Evolutionary conservation across 2,797 vertebrate species (phyloP).

Genomic region (Morus bassanus): DNA sequence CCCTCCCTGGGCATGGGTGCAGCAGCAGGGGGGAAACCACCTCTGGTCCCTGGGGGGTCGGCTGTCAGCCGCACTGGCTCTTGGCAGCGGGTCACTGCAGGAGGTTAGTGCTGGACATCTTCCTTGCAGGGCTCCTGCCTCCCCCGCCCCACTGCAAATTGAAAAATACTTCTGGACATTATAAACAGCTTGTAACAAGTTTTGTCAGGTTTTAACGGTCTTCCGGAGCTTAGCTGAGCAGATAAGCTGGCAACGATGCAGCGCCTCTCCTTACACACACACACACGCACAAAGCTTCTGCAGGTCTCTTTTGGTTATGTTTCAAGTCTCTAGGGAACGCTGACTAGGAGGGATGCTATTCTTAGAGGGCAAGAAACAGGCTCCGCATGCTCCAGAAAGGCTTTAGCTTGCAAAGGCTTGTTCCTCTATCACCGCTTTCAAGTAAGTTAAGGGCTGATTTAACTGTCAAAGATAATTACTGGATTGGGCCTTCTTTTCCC

Average conservation of each 20-base stretch:
- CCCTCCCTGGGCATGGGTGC: accelerated
- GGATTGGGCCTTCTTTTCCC: neutral
- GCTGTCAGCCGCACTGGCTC: neutral
- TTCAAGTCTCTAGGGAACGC: slow-evolving; percentile 8
- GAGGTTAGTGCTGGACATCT: neutral
- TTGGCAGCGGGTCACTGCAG: neutral
- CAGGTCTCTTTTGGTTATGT: neutral
- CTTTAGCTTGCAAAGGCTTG: slow-evolving; percentile 55
- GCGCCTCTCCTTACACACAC: neutral
- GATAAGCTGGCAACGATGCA: neutral
- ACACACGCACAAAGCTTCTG: neutral
- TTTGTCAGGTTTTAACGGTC: neutral
- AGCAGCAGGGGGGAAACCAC: neutral
- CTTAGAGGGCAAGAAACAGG: slow-evolving; percentile 32
- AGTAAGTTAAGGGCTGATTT: neutral
- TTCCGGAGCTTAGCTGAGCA: neutral
- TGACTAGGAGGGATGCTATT: slow-evolving; percentile 31
- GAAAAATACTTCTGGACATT: neutral
- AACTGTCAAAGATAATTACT: neutral
- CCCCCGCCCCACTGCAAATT: neutral
- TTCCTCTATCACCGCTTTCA: neutral
- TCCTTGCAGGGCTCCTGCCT: neutral
- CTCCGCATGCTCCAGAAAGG: neutral
- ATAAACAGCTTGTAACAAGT: neutral
- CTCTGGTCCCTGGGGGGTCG: neutral